Percentiles rank a stretch among this genome's conserved stretches.
These are phyloP conservation scores for Hirtodrosophila histrioides DNA, from an alignment of 2,888 invertebrate genomes.

Conservation along the genomic window DNA sequence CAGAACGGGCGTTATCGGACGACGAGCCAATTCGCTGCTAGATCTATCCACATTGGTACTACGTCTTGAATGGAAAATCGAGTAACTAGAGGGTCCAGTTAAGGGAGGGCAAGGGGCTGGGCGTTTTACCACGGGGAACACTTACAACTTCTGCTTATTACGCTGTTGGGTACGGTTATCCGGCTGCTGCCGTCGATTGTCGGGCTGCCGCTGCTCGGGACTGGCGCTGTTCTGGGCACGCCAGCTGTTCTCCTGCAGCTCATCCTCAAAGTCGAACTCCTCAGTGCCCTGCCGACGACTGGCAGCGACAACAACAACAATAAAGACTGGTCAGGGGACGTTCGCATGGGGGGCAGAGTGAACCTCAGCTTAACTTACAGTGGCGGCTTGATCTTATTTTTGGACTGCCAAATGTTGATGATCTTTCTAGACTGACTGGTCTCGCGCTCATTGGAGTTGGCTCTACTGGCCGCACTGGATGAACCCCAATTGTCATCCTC, in stretches of 20 bases:
- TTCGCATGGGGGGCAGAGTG: neutral
- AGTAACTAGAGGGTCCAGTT: constrained; percentile 19
- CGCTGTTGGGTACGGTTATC: constrained; percentile 55
- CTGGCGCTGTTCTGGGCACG: constrained; percentile 56
- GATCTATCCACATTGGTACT: constrained; percentile 61
- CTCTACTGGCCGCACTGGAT: constrained; percentile 77
- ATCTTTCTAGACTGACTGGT: constrained; percentile 74
- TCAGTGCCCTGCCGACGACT: constrained; percentile 79
- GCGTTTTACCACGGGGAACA: constrained; percentile 19
- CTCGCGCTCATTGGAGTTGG: constrained; percentile 78
- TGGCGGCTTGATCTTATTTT: constrained; percentile 59
- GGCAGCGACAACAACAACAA: constrained; percentile 9
- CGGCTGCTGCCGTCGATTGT: constrained; percentile 41
- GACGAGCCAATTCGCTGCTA: constrained; percentile 66
- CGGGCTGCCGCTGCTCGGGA: constrained; percentile 51
- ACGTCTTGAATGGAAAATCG: constrained; percentile 55
- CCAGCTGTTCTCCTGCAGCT: constrained; percentile 61
- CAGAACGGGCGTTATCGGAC: constrained; percentile 77
- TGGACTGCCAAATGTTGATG: constrained; percentile 66
- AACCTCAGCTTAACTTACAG: constrained; percentile 60
- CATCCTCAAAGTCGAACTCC: constrained; percentile 72
- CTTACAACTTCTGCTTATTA: constrained; percentile 76
- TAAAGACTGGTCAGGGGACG: constrained; percentile 3
- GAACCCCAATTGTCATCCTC: constrained; percentile 81
- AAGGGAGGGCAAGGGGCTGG: neutral